These are phyloP conservation scores for Donacobius atricapilla DNA, from an alignment of 2,113 vertebrate genomes.

Conservation along the genomic window DNA sequence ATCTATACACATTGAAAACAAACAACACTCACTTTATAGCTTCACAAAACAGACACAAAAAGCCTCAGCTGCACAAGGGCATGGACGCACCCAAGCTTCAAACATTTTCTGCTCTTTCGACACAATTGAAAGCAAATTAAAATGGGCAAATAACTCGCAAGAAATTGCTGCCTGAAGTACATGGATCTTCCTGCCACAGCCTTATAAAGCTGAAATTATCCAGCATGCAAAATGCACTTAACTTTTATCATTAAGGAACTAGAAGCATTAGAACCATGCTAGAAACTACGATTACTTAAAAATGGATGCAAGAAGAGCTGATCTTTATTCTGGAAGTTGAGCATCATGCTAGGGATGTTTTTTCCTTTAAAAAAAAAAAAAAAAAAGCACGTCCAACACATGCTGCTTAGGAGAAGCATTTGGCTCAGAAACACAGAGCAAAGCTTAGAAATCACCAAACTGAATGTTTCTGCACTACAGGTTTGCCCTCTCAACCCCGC, in stretches of 20 bases:
- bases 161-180: constrained; percentile 46
- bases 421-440: constrained; percentile 67
- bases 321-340: constrained; percentile 40
- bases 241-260: constrained; percentile 54
- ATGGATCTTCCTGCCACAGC: background rate
- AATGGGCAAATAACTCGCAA: constrained; percentile 34
- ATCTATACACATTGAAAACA: constrained; percentile 51
- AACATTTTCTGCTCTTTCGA: constrained; percentile 14
- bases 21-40: constrained; percentile 51
- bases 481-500: constrained; percentile 12
- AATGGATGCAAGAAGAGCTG: constrained; percentile 49
- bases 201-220: constrained; percentile 54
- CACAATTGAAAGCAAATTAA: constrained; percentile 58
- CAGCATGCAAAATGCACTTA: constrained; percentile 75
- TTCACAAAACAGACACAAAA: constrained; percentile 33
- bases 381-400: background rate
- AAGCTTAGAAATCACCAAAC: constrained; percentile 56
- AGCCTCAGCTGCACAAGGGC: constrained; percentile 17
- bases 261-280: constrained; percentile 72
- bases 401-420: constrained; percentile 66
- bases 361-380: background rate
- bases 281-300: constrained; percentile 15
- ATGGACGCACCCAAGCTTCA: background rate
- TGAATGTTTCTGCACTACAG: constrained; percentile 25
- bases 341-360: constrained; percentile 53